Evolutionary conservation across 2,888 invertebrate genomes (phyloP).

Genomic region (Cordilura impudica): DNA sequence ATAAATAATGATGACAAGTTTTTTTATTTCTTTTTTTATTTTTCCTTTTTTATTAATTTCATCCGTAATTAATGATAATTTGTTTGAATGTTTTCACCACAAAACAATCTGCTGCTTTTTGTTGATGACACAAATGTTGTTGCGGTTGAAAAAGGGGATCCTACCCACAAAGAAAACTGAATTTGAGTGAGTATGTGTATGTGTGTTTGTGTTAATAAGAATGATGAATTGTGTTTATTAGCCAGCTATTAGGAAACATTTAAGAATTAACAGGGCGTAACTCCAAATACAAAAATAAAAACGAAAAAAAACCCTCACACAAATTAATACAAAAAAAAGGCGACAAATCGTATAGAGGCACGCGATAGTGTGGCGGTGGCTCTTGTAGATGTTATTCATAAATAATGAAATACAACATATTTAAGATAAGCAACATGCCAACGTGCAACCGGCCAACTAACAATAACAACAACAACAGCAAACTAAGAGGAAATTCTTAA

Average conservation of each 20-base stretch:
- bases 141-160: background rate
- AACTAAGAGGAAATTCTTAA: conserved; percentile 8
- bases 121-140: background rate
- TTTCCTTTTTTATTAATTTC: conserved; percentile 57
- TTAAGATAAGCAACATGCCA: conserved; percentile 37
- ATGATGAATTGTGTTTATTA: conserved; percentile 62
- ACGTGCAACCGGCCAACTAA: conserved; percentile 20
- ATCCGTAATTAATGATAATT: conserved; percentile 60
- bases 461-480: background rate
- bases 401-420: background rate
- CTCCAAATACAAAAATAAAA: conserved; percentile 38
- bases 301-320: background rate
- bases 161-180: background rate
- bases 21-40: no score
- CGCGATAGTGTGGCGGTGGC: conserved; percentile 39
- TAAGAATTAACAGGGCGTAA: conserved; percentile 62
- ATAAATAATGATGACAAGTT: conserved; percentile 60
- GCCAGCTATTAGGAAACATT: conserved; percentile 65
- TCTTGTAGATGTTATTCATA: background rate
- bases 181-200: background rate
- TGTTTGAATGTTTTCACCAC: conserved; percentile 50
- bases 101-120: conserved; percentile 9
- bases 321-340: conserved; percentile 10
- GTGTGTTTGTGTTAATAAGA: background rate
- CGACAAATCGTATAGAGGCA: conserved; percentile 51